phyloP scores from a whole-genome alignment of 1,140 invertebrate genomes.

The Heliconius melpomene region DNA sequence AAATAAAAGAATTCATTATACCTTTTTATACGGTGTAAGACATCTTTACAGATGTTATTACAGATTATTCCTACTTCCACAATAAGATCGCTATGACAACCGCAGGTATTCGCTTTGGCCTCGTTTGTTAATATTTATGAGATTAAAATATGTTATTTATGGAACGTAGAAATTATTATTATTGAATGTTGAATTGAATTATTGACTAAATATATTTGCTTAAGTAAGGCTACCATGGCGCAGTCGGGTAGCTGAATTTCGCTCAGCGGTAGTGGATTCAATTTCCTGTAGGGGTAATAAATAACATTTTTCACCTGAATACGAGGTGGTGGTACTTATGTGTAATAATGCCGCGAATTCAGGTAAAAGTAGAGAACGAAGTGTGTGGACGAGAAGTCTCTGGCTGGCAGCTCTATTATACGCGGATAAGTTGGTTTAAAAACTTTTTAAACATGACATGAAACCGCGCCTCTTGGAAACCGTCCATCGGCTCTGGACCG shows the following conservation, averaged over 20 bases:
- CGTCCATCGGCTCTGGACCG: no score
- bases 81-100: conserved; percentile 12
- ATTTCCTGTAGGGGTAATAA: neutral
- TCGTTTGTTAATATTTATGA: conserved; percentile 1
- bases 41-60: conserved; percentile 12
- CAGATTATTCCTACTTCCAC: neutral
- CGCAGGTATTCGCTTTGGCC: neutral
- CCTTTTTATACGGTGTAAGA: neutral
- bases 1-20: conserved; percentile 9
- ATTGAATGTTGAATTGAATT: neutral
- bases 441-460: no score
- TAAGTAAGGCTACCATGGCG: no score
- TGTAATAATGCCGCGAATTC: no score
- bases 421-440: no score
- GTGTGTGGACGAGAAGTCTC: no score
- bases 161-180: neutral
- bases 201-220: neutral
- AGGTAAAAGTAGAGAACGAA: no score
- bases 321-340: no score
- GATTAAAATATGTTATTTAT: neutral
- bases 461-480: no score
- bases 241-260: no score
- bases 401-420: no score
- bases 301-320: no score
- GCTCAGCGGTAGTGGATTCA: neutral